Evolutionary conservation across 2,113 vertebrate genomes (phyloP).

Genomic region (Cyanistes caeruleus): DNA sequence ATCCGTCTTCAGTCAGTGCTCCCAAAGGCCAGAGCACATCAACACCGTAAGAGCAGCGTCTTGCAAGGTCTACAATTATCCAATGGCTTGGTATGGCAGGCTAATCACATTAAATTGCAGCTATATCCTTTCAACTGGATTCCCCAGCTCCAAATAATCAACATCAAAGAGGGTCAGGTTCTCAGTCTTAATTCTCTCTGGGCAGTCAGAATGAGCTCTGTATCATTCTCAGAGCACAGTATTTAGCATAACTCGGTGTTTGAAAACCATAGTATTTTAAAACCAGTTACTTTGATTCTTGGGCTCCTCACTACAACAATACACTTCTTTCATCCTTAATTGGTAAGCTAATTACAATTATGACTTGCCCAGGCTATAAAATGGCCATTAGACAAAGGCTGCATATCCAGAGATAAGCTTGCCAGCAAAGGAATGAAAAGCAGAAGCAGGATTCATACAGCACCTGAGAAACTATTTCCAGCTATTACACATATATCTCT

Average conservation of each 20-base stretch:
- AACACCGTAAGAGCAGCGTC: background rate
- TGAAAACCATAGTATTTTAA: background rate
- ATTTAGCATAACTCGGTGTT: background rate
- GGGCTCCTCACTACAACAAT: background rate
- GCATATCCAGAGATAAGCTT: background rate
- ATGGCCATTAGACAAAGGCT: background rate
- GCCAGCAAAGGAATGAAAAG: background rate
- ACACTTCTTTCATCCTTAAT: background rate
- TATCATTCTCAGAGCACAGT: background rate
- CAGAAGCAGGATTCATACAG: background rate
- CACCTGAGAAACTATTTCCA: background rate
- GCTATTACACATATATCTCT: background rate
- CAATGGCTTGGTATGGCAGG: slow-evolving; percentile 27
- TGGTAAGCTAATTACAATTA: background rate
- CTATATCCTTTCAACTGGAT: slow-evolving; percentile 50
- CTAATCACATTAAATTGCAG: slow-evolving; percentile 40
- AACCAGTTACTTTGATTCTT: background rate
- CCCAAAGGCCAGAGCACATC: slow-evolving; percentile 22
- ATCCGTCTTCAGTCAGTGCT: slow-evolving; percentile 21
- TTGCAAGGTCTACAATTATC: slow-evolving; percentile 48
- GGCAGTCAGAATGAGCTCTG: background rate
- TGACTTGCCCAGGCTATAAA: background rate
- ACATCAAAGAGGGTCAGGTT: background rate
- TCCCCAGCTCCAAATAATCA: slow-evolving; percentile 43
- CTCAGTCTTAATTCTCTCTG: background rate